Conservation (phyloP, 1,140 invertebrate genomes). For the Listronotus bonariensis region DNA sequence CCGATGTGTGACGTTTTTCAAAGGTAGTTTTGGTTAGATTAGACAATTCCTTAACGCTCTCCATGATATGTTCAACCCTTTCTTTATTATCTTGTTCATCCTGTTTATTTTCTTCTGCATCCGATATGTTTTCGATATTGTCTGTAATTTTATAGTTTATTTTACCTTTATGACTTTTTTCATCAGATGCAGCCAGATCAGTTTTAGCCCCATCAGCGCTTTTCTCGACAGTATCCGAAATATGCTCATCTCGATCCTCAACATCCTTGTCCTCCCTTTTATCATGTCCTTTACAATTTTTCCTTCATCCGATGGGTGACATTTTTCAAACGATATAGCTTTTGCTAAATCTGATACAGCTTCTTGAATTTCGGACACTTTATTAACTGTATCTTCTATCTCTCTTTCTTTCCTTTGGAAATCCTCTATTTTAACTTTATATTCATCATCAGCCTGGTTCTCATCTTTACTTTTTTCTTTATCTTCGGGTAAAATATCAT, state of each 20-base stretch:
- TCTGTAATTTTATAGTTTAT: too few relatives aligned
- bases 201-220: too few relatives aligned
- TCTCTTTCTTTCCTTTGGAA: conserved; percentile 11
- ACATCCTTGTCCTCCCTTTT: conserved; percentile 9
- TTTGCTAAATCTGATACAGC: neutral
- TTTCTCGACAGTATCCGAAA: too few relatives aligned
- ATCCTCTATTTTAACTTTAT: conserved; percentile 10
- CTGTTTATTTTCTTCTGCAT: conserved; percentile 30
- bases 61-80: conserved; percentile 7
- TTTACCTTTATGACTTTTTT: too few relatives aligned
- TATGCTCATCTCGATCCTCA: too few relatives aligned
- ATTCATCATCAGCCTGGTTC: neutral
- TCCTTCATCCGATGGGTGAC: conserved; percentile 5
- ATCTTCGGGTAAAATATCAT: conserved; percentile 18
- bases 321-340: neutral
- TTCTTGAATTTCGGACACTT: neutral
- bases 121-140: too few relatives aligned
- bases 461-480: neutral
- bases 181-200: too few relatives aligned
- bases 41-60: conserved; percentile 20
- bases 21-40: conserved; percentile 35
- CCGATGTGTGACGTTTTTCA: conserved; percentile 20
- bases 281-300: conserved; percentile 8
- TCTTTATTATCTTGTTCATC: conserved; percentile 27
- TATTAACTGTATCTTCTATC: neutral